Evolutionary conservation across 2,113 vertebrate genomes (phyloP), one percentile per base, ranked within the genome.

Genomic region (Sinocyclocheilus anophthalmus): DNA sequence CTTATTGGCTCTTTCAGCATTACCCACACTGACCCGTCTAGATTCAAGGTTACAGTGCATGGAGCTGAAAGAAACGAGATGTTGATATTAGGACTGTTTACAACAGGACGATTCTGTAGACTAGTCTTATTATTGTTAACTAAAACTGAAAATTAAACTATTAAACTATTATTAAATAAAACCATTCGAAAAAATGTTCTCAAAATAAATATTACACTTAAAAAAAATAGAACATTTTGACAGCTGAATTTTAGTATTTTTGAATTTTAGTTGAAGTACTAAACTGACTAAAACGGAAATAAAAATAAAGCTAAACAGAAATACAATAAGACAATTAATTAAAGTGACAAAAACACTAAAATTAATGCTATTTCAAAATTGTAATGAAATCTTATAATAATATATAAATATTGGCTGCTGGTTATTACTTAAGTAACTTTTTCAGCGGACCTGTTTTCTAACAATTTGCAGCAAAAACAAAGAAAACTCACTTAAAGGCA

Each of bases 11-110:
- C 94, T 81, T 94, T 94, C 0, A 97, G 88, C 0, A 95, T 96
- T 91, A 98, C 95, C 98, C 98, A 99, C 85, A 99, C 94, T 0
- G 96, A 96, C n/a, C 97, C 97, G 2, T 99, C 96, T 86, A 96
- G 96, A 90, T 99, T 99, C 59, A 99, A 95, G 2, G 97, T 99
- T 86, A 99, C 94, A 2, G 96, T 95, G 45, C 97, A 99, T 3
- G 96, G 95, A 88, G 90, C 98, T 99, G 87, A 20, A 30, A 84
- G 11, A 88, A 6, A 39, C 3, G 3, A 78, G 30, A 59, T 13
- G 2, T 7, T 59, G 37, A 20, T 39, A 59, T 48, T 39, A 73
- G 26, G 8, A 65, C 16, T 7, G 61, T 22, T 42, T 26, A 22
- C 37, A 3, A 76, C 3, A 55, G n/a, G 67, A 16, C 2, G 65